A percentile compares a stretch with the other conserved stretches of the same genome.
Evolutionary conservation across 2,888 invertebrate species (phyloP).

Genomic region (Stenolophus ochropezus): DNA sequence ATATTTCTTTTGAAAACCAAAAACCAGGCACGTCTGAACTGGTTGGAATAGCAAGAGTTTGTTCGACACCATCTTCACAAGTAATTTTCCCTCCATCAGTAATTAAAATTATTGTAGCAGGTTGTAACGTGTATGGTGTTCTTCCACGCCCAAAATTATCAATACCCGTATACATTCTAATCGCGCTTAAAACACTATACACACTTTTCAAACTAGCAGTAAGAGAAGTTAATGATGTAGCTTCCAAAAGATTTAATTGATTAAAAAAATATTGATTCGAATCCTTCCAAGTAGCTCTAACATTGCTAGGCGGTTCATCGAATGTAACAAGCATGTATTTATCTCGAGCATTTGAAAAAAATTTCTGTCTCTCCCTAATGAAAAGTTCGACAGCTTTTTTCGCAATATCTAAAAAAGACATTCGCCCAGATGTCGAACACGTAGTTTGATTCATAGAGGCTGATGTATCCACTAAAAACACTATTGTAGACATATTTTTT

Average conservation of each 20-base stretch:
- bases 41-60: neutral
- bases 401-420: neutral
- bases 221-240: neutral
- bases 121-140: neutral
- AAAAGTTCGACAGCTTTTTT: neutral
- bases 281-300: neutral
- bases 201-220: neutral
- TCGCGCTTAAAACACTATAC: neutral
- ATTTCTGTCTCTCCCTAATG: neutral
- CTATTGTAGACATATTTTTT: neutral
- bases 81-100: neutral
- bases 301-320: neutral
- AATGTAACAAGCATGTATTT: neutral
- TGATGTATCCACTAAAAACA: neutral
- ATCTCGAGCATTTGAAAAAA: neutral
- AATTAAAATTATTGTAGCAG: neutral
- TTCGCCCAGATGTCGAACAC: neutral
- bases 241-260: neutral
- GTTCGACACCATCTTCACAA: neutral
- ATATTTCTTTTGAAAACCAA: neutral
- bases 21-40: neutral
- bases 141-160: neutral
- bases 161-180: neutral
- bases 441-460: neutral
- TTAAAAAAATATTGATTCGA: neutral